These are phyloP conservation scores for Strix occidentalis DNA, from an alignment of 2,797 vertebrate species.

Conservation along the genomic window DNA sequence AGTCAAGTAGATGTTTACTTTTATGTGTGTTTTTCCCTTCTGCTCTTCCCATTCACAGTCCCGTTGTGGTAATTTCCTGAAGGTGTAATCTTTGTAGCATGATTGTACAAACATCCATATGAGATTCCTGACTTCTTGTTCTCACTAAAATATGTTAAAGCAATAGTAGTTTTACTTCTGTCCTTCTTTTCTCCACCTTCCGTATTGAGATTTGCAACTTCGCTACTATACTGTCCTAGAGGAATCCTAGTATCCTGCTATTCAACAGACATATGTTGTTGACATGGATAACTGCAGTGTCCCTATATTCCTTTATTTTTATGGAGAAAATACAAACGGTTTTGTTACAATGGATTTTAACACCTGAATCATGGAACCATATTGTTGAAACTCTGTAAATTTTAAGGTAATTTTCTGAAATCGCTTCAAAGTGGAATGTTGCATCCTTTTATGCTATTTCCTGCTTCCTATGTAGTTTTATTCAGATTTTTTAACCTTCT, in stretches of 20 bases:
- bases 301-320: conserved; percentile 72
- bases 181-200: conserved; percentile 47
- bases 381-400: conserved; percentile 68
- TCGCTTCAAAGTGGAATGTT: conserved; percentile 72
- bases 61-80: conserved; percentile 57
- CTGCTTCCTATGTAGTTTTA: conserved; percentile 71
- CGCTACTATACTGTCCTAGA: conserved; percentile 45
- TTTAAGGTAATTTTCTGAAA: conserved; percentile 66
- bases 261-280: conserved; percentile 57
- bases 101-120: conserved; percentile 76
- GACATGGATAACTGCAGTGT: conserved; percentile 62
- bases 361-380: conserved; percentile 67
- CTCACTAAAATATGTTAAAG: conserved; percentile 70
- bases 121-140: conserved; percentile 66
- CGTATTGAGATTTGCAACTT: conserved; percentile 33
- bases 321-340: conserved; percentile 70
- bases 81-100: conserved; percentile 79
- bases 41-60: conserved; percentile 58
- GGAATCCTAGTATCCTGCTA: conserved; percentile 59
- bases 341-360: conserved; percentile 73
- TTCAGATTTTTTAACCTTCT: conserved; percentile 70
- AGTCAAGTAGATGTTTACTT: conserved; percentile 58
- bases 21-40: conserved; percentile 67
- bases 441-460: conserved; percentile 71
- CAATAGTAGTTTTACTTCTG: conserved; percentile 68